Conservation (phyloP, 2,888 invertebrate genomes). For the Bruchidius siliquastri region DNA sequence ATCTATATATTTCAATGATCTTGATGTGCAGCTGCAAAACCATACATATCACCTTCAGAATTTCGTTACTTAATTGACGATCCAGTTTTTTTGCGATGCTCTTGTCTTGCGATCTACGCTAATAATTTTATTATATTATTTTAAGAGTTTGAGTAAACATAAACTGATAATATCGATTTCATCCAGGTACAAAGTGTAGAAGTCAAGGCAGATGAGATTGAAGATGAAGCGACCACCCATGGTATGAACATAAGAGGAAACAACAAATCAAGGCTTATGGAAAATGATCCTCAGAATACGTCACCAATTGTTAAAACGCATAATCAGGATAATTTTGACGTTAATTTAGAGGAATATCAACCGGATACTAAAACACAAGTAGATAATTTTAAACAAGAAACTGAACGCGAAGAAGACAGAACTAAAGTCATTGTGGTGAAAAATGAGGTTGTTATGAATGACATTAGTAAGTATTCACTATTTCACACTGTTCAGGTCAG, state of each 20-base stretch:
- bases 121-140: too few relatives aligned
- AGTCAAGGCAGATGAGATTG: constrained; percentile 1
- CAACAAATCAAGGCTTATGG: constrained; percentile 26
- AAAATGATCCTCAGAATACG: constrained; percentile 23
- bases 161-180: neutral
- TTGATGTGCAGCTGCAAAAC: too few relatives aligned
- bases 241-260: constrained; percentile 18
- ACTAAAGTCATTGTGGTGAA: constrained; percentile 1
- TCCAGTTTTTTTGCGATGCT: too few relatives aligned
- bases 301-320: constrained; percentile 18
- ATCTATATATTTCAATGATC: too few relatives aligned
- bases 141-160: neutral
- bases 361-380: constrained; percentile 9
- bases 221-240: constrained; percentile 1
- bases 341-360: constrained; percentile 30
- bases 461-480: constrained; percentile 8
- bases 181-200: neutral
- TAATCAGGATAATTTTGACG: constrained; percentile 20
- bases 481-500: too few relatives aligned
- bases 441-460: constrained; percentile 5
- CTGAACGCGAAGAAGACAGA: constrained; percentile 1
- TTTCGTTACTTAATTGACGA: too few relatives aligned
- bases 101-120: too few relatives aligned
- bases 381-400: neutral
- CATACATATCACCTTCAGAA: too few relatives aligned